Conservation (phyloP, 2,797 vertebrate species). For the Gadopsis bispinosus region DNA sequence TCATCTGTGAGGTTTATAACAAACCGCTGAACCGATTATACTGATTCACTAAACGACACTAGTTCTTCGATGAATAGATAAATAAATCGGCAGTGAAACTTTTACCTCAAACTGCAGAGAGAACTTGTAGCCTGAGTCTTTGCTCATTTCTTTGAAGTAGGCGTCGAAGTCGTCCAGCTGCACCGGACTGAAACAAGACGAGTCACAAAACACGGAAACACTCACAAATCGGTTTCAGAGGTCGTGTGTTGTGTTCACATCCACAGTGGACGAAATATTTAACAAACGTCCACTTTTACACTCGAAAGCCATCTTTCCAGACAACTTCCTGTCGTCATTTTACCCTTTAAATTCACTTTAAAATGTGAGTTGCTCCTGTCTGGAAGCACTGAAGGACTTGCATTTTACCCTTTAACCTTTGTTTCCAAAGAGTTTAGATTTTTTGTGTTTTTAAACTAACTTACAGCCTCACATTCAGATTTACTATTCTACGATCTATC, state of each 20-base stretch:
- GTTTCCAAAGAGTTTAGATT: neutral
- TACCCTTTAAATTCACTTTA: neutral
- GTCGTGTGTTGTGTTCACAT: neutral
- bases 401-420: neutral
- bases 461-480: no score
- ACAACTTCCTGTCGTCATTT: neutral
- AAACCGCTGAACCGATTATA: no score
- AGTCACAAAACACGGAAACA: neutral
- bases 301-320: neutral
- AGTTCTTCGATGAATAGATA: no score
- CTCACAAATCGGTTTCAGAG: neutral
- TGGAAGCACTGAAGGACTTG: neutral
- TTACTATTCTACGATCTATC: neutral
- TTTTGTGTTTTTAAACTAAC: neutral
- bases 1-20: no score
- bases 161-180: conserved; percentile 95
- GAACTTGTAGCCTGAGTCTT: conserved; percentile 98
- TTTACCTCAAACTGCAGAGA: conserved; percentile 97
- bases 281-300: neutral
- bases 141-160: conserved; percentile 96
- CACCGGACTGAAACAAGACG: conserved; percentile 84
- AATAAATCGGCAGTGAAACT: neutral
- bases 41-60: no score
- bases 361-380: neutral
- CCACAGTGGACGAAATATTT: neutral